These are phyloP conservation scores for Lasius fuliginosus DNA, from an alignment of 2,888 invertebrate species.

Conservation along the genomic window DNA sequence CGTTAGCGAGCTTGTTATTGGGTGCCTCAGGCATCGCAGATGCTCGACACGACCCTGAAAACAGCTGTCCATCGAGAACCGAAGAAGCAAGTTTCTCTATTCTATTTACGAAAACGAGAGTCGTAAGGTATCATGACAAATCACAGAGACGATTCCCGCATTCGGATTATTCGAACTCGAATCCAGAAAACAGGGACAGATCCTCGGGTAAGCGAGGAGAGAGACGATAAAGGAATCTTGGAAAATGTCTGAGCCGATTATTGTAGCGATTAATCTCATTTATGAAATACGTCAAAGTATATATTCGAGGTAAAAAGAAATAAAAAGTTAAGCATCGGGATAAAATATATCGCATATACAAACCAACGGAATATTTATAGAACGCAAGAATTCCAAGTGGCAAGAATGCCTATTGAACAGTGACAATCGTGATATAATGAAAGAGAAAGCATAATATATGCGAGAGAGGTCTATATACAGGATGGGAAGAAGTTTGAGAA, in stretches of 20 bases:
- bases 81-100: slow-evolving; percentile 18
- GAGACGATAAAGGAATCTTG: neutral
- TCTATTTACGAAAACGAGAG: slow-evolving; percentile 40
- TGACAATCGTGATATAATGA: neutral
- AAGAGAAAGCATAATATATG: neutral
- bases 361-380: neutral
- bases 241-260: neutral
- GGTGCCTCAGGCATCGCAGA: slow-evolving; percentile 58
- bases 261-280: neutral
- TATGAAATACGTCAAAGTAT: neutral
- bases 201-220: neutral
- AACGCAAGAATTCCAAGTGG: neutral
- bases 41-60: slow-evolving; percentile 55
- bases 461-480: neutral
- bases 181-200: neutral
- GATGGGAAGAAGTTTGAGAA: slow-evolving; percentile 23
- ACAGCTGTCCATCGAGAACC: slow-evolving; percentile 65
- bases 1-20: slow-evolving; percentile 59
- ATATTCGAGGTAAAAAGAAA: neutral
- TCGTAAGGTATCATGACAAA: slow-evolving; percentile 35
- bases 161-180: neutral
- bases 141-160: slow-evolving; percentile 1
- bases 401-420: neutral
- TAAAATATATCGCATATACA: neutral
- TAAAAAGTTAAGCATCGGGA: neutral